A percentile compares a stretch with the other conserved stretches of the same genome.
Conservation (phyloP, 2,888 invertebrate species). For the Podotricha telesiphe region DNA sequence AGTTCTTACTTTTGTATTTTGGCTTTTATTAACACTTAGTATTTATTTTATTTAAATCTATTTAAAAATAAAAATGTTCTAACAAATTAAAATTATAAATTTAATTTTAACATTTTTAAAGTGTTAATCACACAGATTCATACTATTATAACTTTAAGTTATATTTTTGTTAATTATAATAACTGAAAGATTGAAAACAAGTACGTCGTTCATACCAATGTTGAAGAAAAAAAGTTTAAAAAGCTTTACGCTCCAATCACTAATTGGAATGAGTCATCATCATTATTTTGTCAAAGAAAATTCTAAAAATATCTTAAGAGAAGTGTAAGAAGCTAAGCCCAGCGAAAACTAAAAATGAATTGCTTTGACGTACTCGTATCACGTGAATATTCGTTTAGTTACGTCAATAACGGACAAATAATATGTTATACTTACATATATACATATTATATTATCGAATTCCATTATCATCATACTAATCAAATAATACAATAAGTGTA, state of each 20-base stretch:
- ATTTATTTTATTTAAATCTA: too few relatives aligned
- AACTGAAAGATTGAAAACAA: too few relatives aligned
- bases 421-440: neutral
- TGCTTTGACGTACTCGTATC: conserved; percentile 22
- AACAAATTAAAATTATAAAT: too few relatives aligned
- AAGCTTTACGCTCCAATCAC: neutral
- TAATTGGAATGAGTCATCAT: neutral
- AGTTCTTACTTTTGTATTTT: too few relatives aligned
- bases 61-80: too few relatives aligned
- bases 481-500: neutral
- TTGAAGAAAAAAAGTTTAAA: too few relatives aligned
- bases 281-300: neutral
- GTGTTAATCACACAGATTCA: too few relatives aligned
- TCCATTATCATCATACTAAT: neutral
- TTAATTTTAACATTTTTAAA: too few relatives aligned
- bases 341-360: conserved; percentile 24
- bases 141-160: too few relatives aligned
- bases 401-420: conserved; percentile 21
- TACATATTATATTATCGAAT: neutral
- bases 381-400: conserved; percentile 21
- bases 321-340: conserved; percentile 10
- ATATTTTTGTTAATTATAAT: too few relatives aligned
- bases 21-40: too few relatives aligned
- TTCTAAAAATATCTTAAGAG: neutral
- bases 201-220: too few relatives aligned